Percentiles rank a stretch among this genome's conserved stretches.
Evolutionary conservation across 1,140 invertebrate species (phyloP).

Genomic region (Drosophila pruinosa): DNA sequence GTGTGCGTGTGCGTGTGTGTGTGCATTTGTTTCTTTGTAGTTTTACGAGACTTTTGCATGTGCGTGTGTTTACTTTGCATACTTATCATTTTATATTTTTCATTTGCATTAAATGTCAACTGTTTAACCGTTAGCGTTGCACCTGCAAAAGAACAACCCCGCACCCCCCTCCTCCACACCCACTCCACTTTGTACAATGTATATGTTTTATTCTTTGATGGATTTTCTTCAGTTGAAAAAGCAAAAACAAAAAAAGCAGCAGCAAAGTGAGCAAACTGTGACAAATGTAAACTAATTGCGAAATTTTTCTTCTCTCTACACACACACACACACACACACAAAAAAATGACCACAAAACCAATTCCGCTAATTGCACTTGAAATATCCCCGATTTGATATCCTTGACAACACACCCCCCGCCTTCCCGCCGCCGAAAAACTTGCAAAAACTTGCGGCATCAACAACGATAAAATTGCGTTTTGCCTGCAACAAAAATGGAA

Average conservation of each 20-base stretch:
- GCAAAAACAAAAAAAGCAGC: neutral
- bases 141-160: constrained; percentile 7
- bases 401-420: constrained; percentile 22
- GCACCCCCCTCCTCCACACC: neutral
- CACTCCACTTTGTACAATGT: constrained; percentile 9
- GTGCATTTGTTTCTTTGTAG: neutral
- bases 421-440: constrained; percentile 42
- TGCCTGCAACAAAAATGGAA: constrained; percentile 62
- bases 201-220: constrained; percentile 34
- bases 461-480: constrained; percentile 31
- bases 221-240: constrained; percentile 35
- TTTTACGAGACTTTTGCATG: neutral
- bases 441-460: constrained; percentile 66
- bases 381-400: constrained; percentile 75
- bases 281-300: constrained; percentile 73
- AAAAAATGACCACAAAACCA: constrained; percentile 71
- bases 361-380: constrained; percentile 80
- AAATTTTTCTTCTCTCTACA: constrained; percentile 61
- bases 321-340: constrained; percentile 31
- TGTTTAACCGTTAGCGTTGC: constrained; percentile 11
- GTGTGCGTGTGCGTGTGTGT: neutral
- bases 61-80: neutral
- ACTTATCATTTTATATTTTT: neutral
- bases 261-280: neutral
- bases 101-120: neutral